phyloP scores from a whole-genome alignment of 2,797 vertebrate species.

The Tenualosa ilisha region DNA sequence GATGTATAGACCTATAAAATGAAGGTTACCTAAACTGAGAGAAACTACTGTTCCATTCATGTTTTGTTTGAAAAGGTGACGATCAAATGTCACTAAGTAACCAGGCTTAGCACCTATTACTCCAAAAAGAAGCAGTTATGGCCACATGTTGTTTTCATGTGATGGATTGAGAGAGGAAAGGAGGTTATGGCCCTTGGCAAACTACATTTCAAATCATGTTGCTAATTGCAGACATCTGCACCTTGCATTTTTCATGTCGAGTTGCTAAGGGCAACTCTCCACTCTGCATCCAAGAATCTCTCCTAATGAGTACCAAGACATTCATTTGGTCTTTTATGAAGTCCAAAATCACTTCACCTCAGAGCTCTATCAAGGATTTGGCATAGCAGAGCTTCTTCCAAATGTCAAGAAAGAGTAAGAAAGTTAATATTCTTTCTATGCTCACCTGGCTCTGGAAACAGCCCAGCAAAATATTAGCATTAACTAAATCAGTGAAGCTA shows the following conservation, averaged over 20 bases:
- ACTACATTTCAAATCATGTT: conserved; percentile 72
- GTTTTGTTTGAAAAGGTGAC: background rate
- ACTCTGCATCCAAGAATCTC: conserved; percentile 55
- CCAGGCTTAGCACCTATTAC: background rate
- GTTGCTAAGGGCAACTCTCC: conserved; percentile 67
- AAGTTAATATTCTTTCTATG: background rate
- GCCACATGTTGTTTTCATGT: background rate
- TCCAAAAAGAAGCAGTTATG: conserved; percentile 1
- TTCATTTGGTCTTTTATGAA: conserved; percentile 31
- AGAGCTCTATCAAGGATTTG: too few relatives aligned
- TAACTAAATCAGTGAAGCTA: background rate
- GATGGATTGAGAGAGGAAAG: conserved; percentile 62
- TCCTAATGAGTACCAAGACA: conserved; percentile 55
- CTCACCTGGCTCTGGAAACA: background rate
- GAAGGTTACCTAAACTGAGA: background rate
- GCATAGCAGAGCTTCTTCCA: background rate
- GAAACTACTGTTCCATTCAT: conserved; percentile 16
- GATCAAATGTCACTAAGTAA: conserved; percentile 21
- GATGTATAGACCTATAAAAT: background rate
- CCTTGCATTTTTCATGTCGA: conserved; percentile 29
- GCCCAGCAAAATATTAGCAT: background rate
- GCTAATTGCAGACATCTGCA: conserved; percentile 74
- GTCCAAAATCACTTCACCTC: conserved; percentile 3
- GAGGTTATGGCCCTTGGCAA: conserved; percentile 72
- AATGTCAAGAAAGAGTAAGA: background rate